Evolutionary conservation across 1,140 invertebrate genomes (phyloP), one percentile per base, ranked within the genome.

Genomic region (Octopus sinensis): DNA sequence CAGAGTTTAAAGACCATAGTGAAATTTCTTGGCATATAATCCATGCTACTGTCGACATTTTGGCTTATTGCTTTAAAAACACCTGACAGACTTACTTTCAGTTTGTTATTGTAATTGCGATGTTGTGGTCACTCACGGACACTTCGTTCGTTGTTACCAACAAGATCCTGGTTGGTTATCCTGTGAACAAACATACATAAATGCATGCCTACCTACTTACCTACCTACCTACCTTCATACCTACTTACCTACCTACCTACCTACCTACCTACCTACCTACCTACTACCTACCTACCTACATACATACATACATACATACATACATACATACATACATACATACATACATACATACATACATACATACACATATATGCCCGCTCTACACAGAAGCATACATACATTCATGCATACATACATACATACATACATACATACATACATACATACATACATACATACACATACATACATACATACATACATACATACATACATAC

Each of bases 271-370:
- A 82, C 81, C 23, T 17, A 82, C 81, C 30, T 23, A 71, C 79
- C 81, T 54, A 80, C 81, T 54, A 80, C 80, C 54, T 77, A 78
- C 82, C 81, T 81, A 81, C 80, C 81, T 81, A 78, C 83, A 83
- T 79, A 83, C 80, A 82, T 83, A 83, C 78, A 83, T 82, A 83
- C 81, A 83, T 83, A 82, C 81, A 83, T 82, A 83, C 80, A 82
- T 83, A 83, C 80, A 83, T 82, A 83, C 80, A 83, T 83, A 83
- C 78, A 82, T 83, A 83, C 80, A 79, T 83, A 82, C 78, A 82
- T 82, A 83, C 78, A 79, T 82, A 83, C 81, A 83, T 83, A 81
- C 76, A 83, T 79, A 82, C 77, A 82, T 79, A 79, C 56, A 82
- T 79, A 82, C 56, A 82, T 71, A 82, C 56, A 77, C 71, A 76